Evolutionary conservation across 1,140 invertebrate genomes (phyloP), one percentile per base, ranked within the genome.

Genomic region (Leptinotarsa lineolata): DNA sequence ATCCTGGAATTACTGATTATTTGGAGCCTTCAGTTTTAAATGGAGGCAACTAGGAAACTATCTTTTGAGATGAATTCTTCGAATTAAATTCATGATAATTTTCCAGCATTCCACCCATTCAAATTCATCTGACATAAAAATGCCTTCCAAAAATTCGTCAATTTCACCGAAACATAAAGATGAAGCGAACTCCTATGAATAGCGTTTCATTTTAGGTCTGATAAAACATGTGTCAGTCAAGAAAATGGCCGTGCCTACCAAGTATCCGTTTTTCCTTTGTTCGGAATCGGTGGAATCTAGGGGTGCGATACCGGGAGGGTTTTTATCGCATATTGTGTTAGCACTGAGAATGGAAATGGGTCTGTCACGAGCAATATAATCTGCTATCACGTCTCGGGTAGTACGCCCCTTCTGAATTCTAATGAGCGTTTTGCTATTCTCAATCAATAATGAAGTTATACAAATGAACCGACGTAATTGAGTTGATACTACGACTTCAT

Each of bases 341-440:
- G 72, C 72, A 73, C 70, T 70, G 74, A 75, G 75, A 78, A 76
- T 76, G 77, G 76, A 78, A 76, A 75, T 75, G 75, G 70, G 77
- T 78, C 77, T 76, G 75, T 78, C 77, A 77, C 77, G 71, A 75
- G 75, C 77, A 78, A 78, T 78, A 74, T 78, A 78, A 77, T 78
- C 75, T 72, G 75, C 72, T 77, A 78, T 78, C 77, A 78, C 48
- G 48, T 54, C 48, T 54, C 48, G 74, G 75, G 75, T 76, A 78
- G 74, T 73, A 70, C 75, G 74, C 77, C 77, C 77, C 75, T 66
- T 54, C n/a, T 54, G 75, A 78, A 78, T 76, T 78, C 70, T 78
- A 78, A 78, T 76, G 76, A 76, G 48, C 48, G 48, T 18, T 54
- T 18, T 54, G 48, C 48, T 18, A 54, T 54, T 54, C 48, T 54